Percentiles rank a stretch among this genome's conserved stretches.
Conservation (phyloP, 2,797 vertebrate genomes). For the Anableps anableps region DNA sequence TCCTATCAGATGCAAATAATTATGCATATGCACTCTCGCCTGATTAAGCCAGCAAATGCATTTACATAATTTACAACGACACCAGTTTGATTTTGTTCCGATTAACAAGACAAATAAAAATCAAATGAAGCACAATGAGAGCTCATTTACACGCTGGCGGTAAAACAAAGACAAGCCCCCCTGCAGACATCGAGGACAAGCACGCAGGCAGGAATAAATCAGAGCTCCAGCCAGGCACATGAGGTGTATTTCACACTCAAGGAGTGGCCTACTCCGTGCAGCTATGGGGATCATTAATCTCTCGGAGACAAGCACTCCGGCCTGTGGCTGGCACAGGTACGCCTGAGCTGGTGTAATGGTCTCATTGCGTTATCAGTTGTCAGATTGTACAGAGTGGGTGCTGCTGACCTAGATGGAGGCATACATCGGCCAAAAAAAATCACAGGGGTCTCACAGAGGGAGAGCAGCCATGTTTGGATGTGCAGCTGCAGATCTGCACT, state of each 20-base stretch:
- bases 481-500: constrained; percentile 39
- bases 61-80: constrained; percentile 29
- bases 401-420: constrained; percentile 64
- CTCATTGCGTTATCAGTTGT: constrained; percentile 67
- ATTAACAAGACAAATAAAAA: constrained; percentile 23
- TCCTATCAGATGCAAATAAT: constrained; percentile 30
- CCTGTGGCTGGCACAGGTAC: constrained; percentile 66
- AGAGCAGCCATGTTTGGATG: constrained; percentile 28
- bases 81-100: constrained; percentile 41
- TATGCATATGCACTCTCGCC: constrained; percentile 12
- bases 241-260: constrained; percentile 82
- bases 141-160: constrained; percentile 18
- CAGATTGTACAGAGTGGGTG: constrained; percentile 45
- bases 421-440: constrained; percentile 34
- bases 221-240: constrained; percentile 77
- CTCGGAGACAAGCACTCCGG: constrained; percentile 66
- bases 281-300: constrained; percentile 73
- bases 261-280: constrained; percentile 64
- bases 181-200: constrained; percentile 63
- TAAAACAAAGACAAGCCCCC: constrained; percentile 62
- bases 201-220: constrained; percentile 78
- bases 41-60: constrained; percentile 28
- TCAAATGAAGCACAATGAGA: constrained; percentile 21
- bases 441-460: constrained; percentile 11
- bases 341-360: constrained; percentile 55